Evolutionary conservation across 2,797 vertebrate species (phyloP), one percentile per base, ranked within the genome.

Genomic region (Calcarius lapponicus): DNA sequence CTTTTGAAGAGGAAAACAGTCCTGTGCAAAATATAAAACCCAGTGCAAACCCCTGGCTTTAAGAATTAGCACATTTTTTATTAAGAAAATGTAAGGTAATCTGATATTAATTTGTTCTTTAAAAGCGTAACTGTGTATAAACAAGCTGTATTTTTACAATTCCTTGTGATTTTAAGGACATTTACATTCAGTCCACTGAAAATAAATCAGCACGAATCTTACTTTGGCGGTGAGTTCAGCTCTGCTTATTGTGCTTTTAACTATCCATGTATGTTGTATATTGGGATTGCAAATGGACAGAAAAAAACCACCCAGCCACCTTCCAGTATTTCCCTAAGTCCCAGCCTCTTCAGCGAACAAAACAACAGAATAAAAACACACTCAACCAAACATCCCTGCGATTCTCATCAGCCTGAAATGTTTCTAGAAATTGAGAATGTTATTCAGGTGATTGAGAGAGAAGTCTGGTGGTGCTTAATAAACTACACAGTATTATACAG

Each of bases 241-340:
- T 86, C 38, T 79, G 38, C 9, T 58, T 81, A 24, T 36, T 0
- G 0, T 65, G 20, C 15, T 75, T 70, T 9, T 43, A 22, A 7
- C 11, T n/a, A 7, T 38, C 11, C 36, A 1, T 43, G 11, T 16
- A 12, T 0, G 0, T 32, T 83, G 9, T 70, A 2, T 22, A 50
- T 34, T 24, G n/a, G 29, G n/a, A 65, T 75, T 86, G 42, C 36
- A 94, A 54, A 56, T 31, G 28, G 20, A 36, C 50, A 25, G 50
- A 10, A 47, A 26, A 65, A 86, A 34, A 71, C 3, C 16, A 62
- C 13, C 4, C 2, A 2, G 0, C 60, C 8, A 8, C 25, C 29
- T 69, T 53, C 25, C 76, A 26, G 13, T 57, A 3, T 18, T 76
- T 19, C 62, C 47, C 13, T 9, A 17, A 61, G 21, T 80, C 28